Conservation (phyloP, 2,888 invertebrate species). For the Latheticus oryzae region DNA sequence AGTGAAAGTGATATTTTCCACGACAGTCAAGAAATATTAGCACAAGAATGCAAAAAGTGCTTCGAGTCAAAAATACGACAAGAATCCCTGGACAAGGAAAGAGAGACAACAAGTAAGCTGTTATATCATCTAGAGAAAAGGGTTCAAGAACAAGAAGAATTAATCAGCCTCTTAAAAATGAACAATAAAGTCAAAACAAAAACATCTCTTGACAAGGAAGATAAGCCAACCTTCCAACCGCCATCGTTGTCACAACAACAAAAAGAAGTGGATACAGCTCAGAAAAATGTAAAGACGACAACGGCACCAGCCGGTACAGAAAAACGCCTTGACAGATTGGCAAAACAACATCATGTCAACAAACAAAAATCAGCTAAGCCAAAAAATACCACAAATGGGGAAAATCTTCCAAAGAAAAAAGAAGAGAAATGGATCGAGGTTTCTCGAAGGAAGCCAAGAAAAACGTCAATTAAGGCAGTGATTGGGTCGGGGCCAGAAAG, state of each 20-base stretch:
- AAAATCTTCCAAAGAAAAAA: background rate
- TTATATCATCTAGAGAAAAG: constrained; percentile 2
- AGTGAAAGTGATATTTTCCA: too few relatives aligned
- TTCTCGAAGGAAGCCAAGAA: constrained; percentile 6
- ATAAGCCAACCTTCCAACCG: constrained; percentile 1
- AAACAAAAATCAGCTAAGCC: constrained; percentile 8
- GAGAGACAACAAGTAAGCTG: too few relatives aligned
- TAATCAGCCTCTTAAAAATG: constrained; percentile 6
- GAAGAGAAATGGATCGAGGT: constrained; percentile 1
- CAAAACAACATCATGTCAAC: constrained; percentile 7
- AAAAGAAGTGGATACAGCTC: background rate
- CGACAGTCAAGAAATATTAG: too few relatives aligned
- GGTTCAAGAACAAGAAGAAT: constrained; percentile 4
- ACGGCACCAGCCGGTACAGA: background rate
- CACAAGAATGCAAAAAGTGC: too few relatives aligned
- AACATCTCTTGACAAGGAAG: background rate
- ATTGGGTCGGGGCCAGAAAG: constrained; percentile 5
- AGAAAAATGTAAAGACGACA: background rate
- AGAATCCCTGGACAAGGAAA: too few relatives aligned
- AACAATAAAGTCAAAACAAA: background rate
- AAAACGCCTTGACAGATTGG: background rate
- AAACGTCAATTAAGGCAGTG: constrained; percentile 4
- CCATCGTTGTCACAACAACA: background rate
- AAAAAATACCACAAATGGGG: background rate
- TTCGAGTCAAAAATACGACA: too few relatives aligned